Evolutionary conservation across 2,888 invertebrate genomes (phyloP), one percentile per base, ranked within the genome.

Genomic region (Nomada flava): DNA sequence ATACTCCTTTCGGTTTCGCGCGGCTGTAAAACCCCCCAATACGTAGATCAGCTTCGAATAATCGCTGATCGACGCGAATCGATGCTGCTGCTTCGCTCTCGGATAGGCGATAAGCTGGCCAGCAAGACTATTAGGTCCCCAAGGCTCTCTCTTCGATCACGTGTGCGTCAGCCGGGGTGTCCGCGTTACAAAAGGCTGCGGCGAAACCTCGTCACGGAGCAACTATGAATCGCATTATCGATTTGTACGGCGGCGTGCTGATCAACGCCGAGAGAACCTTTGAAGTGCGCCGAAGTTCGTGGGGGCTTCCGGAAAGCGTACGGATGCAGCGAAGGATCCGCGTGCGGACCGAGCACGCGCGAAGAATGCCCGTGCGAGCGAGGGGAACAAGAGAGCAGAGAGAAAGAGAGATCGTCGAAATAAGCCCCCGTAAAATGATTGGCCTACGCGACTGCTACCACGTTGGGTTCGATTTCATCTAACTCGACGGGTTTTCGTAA

Each of bases 221-320:
- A 82, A 79, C 82, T 89, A 89, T 84, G 89, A 89, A 89, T 87
- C 88, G 88, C 81, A 89, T 89, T 90, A 90, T 90, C 90, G 89
- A 87, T 87, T 89, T 89, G 83, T 90, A 89, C 83, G 90, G 82
- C 79, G 74, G 76, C 77, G 73, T 68, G 82, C 42, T 79, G 87
- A 89, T 89, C 89, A 84, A 85, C 86, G 82, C 77, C 67, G 80
- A 36, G 73, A 67, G 87, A 82, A 83, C 87, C 90, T 89, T 89
- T 89, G 89, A 89, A 84, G 90, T 89, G 64, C 65, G 87, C 90
- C 89, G 89, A 87, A 86, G 79, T 84, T 84, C 75, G 82, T 71
- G 76, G 70, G 84, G 83, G 86, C 89, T 90, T 90, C 90, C 90
- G 90, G 87, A 90, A 90, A 89, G 84, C 78, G 83, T 70, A 72